Conservation (phyloP, 1,140 invertebrate genomes). For the Tachypleus tridentatus region DNA sequence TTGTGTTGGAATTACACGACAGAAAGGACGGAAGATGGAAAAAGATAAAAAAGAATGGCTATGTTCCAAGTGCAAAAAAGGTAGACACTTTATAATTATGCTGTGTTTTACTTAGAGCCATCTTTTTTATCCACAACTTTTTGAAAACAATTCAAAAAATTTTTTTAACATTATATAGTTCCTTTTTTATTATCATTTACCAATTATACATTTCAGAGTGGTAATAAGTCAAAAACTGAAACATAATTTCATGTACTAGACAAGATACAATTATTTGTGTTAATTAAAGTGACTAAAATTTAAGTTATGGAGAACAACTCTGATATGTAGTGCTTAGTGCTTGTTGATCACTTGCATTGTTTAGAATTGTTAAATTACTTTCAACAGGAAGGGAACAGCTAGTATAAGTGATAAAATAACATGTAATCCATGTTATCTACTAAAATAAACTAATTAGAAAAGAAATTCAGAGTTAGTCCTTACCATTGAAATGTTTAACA, state of each 20-base stretch:
- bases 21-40: slow-evolving; percentile 70
- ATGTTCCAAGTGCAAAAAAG: slow-evolving; percentile 67
- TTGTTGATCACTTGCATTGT: too few relatives aligned
- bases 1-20: slow-evolving; percentile 85
- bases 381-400: too few relatives aligned
- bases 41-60: slow-evolving; percentile 75
- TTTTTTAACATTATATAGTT: neutral
- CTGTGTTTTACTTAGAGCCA: neutral
- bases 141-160: neutral
- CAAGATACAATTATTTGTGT: too few relatives aligned
- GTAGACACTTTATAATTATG: slow-evolving; percentile 31
- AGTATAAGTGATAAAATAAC: too few relatives aligned
- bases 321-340: too few relatives aligned
- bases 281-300: too few relatives aligned
- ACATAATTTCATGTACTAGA: neutral
- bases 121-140: neutral
- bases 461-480: too few relatives aligned
- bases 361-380: too few relatives aligned
- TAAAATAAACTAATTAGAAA: too few relatives aligned
- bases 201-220: neutral
- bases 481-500: too few relatives aligned
- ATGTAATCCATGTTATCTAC: too few relatives aligned
- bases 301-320: too few relatives aligned
- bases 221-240: slow-evolving; percentile 6
- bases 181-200: neutral